A percentile compares a stretch with the other conserved stretches of the same genome.
Conservation (phyloP, 1,140 invertebrate species). For the Drosophila miranda region DNA sequence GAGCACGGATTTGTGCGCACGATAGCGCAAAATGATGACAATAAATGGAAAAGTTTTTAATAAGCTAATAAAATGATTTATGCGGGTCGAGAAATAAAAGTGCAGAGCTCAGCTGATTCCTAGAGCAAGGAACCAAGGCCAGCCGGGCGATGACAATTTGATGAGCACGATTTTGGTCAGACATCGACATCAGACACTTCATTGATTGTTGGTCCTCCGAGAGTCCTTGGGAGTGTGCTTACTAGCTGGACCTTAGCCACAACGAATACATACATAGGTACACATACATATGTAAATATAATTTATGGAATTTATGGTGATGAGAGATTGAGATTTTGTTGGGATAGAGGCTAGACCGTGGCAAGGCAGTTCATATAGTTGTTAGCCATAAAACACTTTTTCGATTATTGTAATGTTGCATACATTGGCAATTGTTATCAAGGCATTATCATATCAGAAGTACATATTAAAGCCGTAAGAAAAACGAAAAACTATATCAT, state of each 20-base stretch:
- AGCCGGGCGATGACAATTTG: slow-evolving; percentile 47
- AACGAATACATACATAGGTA: too few relatives aligned
- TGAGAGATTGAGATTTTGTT: slow-evolving; percentile 4
- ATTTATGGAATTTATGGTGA: slow-evolving; percentile 11
- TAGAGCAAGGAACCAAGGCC: neutral
- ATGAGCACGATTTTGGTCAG: slow-evolving; percentile 40
- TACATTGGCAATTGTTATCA: slow-evolving; percentile 67
- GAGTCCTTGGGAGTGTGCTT: neutral
- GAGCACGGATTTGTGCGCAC: slow-evolving; percentile 77
- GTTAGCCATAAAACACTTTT: slow-evolving; percentile 1
- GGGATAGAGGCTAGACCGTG: neutral
- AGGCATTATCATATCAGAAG: slow-evolving; percentile 70
- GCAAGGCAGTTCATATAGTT: slow-evolving; percentile 48
- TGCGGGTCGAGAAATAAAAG: slow-evolving; percentile 55
- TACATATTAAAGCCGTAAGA: slow-evolving; percentile 17
- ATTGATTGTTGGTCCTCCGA: slow-evolving; percentile 8
- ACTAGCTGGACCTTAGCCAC: neutral
- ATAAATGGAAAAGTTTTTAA: slow-evolving; percentile 82
- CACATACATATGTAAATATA: slow-evolving; percentile 29
- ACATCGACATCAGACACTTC: slow-evolving; percentile 14
- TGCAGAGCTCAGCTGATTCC: slow-evolving; percentile 27
- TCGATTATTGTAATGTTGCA: slow-evolving; percentile 16
- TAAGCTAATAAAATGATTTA: slow-evolving; percentile 82
- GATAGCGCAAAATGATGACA: slow-evolving; percentile 82
- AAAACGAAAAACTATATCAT: slow-evolving; percentile 35